Base-by-base conservation (phyloP, 2,888 invertebrate species). In the Ditylenchus weischeri region DNA sequence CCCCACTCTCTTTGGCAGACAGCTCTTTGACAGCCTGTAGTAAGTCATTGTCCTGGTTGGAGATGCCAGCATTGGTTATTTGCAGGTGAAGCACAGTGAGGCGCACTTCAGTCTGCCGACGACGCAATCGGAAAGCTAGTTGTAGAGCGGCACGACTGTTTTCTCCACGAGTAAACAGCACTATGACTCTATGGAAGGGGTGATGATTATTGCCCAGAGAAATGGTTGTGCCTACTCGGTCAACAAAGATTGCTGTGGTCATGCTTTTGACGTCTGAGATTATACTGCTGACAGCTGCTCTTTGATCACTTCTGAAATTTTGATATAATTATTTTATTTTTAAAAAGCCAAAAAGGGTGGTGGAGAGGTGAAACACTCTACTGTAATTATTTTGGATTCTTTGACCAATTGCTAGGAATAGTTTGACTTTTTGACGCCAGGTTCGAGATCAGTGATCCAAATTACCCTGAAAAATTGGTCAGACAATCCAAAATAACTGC, bases 291-390 rank as follows among this genome's bases (percentile, higher is more conserved):
- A 47, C 62, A n/a, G 60, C 64, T 21, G 11, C 43, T 11, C 62
- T 48, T 64, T 64, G 64, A 29, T 64, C 64, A 15, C 59, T 65
- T 19, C 64, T 64, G 13, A 18, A 62, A 65, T 38, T 35, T 62
- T 19, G 2, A 7, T 6, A 23, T 21, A 57, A 19, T 10, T 62
- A 19, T 13, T 13, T 35, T n/a, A 61, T 38, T 21, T 15, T 35
- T 62, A 38, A 38, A 38, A 38, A n/a, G n/a, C n/a, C n/a, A n/a
- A n/a, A n/a, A n/a, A n/a, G n/a, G n/a, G n/a, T n/a, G n/a, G n/a
- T n/a, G n/a, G n/a, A n/a, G n/a, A n/a, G n/a, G n/a, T n/a, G n/a
- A n/a, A n/a, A n/a, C n/a, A n/a, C n/a, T n/a, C n/a, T n/a, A n/a
- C n/a, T n/a, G n/a, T n/a, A n/a, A n/a, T n/a, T n/a, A n/a, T n/a